phyloP scores from a whole-genome alignment of 2,797 vertebrate genomes.

The Dicrostonyx torquatus region DNA sequence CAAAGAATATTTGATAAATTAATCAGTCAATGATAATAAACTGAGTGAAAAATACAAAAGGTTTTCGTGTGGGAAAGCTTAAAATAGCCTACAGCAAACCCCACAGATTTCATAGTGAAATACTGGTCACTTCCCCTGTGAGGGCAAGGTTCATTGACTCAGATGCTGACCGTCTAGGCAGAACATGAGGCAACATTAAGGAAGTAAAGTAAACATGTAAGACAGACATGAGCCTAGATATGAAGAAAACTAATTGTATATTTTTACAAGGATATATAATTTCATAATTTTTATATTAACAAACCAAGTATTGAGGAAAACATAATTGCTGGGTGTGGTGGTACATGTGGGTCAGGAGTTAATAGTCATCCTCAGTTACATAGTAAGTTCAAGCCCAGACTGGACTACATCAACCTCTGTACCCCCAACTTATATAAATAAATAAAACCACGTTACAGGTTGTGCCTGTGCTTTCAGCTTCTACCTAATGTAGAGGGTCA shows the following conservation, averaged over 20 bases:
- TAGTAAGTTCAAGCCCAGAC: not conserved
- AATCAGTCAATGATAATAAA: not conserved
- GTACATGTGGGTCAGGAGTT: not conserved
- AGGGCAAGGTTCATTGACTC: not conserved
- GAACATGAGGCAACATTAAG: not conserved
- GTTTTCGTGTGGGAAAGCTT: not conserved
- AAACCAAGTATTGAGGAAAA: not conserved
- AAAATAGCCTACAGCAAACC: not conserved
- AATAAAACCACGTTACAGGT: not conserved
- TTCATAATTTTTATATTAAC: not conserved
- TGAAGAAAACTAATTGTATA: not conserved
- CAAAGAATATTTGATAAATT: not conserved
- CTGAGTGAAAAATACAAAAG: not conserved
- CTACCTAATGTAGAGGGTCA: not conserved
- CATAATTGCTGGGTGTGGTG: not conserved
- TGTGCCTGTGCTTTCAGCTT: not conserved
- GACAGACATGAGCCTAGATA: not conserved
- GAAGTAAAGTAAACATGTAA: not conserved
- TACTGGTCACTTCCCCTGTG: not conserved
- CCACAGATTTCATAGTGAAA: not conserved
- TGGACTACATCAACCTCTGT: not conserved
- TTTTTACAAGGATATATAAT: not conserved
- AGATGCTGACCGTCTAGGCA: not conserved
- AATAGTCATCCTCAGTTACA: not conserved
- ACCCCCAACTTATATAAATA: not conserved